Percentiles rank a stretch among this genome's conserved stretches.
Evolutionary conservation across 2,797 vertebrate genomes (phyloP).

Genomic region (Falco cherrug): DNA sequence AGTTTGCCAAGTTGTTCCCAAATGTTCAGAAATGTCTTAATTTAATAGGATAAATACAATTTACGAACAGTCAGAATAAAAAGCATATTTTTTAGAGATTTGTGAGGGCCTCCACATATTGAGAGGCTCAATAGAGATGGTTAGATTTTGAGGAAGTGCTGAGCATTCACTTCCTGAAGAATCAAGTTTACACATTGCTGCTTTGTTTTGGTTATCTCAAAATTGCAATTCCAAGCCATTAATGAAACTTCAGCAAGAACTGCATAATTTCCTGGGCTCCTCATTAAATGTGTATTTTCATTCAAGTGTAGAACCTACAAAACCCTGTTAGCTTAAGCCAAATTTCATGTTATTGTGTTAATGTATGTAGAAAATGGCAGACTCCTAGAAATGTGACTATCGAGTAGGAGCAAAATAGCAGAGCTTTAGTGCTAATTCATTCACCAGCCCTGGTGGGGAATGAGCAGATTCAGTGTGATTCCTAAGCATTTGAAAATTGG

Average conservation of each 20-base stretch:
- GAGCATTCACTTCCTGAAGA: background rate
- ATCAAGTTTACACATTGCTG: background rate
- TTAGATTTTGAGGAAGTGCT: background rate
- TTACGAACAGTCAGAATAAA: background rate
- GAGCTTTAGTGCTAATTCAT: conserved; percentile 9
- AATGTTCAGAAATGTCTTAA: background rate
- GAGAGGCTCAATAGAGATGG: background rate
- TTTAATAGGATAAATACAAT: background rate
- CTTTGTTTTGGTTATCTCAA: background rate
- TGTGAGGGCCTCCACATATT: background rate
- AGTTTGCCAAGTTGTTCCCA: background rate
- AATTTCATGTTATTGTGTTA: background rate
- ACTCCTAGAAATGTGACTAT: background rate
- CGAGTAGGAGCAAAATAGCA: background rate
- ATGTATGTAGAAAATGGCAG: background rate
- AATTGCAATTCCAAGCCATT: background rate
- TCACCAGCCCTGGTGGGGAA: conserved; percentile 12
- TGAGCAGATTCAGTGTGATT: background rate
- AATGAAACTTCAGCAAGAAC: background rate
- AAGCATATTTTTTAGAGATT: background rate
- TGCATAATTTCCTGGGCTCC: background rate
- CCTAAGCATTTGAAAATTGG: background rate
- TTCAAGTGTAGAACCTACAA: background rate
- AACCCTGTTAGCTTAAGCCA: background rate
- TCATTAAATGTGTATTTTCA: background rate